A percentile compares a stretch with the other conserved stretches of the same genome.
These are phyloP conservation scores for Acanthococcus lagerstroemiae DNA, from an alignment of 2,888 invertebrate genomes.

Conservation along the genomic window DNA sequence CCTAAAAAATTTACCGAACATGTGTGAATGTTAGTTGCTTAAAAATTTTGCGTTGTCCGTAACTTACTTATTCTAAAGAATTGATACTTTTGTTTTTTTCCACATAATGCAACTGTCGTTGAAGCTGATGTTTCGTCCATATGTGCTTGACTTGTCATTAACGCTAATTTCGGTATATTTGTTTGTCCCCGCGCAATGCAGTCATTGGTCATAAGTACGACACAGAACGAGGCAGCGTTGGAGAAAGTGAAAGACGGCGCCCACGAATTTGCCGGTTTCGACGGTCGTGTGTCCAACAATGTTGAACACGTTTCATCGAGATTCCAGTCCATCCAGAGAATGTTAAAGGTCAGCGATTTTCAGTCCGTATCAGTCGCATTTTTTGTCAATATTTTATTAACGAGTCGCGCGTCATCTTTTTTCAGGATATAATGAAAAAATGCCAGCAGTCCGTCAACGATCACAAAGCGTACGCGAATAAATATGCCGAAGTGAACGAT, in stretches of 20 bases:
- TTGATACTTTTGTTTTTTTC: no score
- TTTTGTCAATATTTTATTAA: conserved; percentile 23
- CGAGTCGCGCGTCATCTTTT: no score
- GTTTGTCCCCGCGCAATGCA: conserved; percentile 40
- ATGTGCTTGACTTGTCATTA: not conserved
- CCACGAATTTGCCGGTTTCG: conserved; percentile 67
- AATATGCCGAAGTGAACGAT: conserved; percentile 71
- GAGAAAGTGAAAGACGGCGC: conserved; percentile 79
- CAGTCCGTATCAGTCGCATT: no score
- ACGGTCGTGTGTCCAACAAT: conserved; percentile 64
- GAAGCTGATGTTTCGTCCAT: no score
- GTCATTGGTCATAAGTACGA: conserved; percentile 64
- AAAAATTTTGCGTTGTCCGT: no score
- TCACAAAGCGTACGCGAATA: conserved; percentile 67
- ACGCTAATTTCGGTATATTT: not conserved
- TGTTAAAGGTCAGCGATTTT: conserved; percentile 57
- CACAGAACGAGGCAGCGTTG: conserved; percentile 75
- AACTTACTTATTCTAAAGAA: no score
- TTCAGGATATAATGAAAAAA: conserved; percentile 73
- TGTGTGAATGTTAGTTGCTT: no score
- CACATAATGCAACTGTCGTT: no score
- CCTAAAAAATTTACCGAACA: no score
- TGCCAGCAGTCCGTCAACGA: conserved; percentile 79
- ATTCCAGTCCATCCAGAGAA: conserved; percentile 79
- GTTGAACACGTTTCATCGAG: conserved; percentile 81